phyloP scores from a whole-genome alignment of 1,140 invertebrate species.

The Aethina tumida region DNA sequence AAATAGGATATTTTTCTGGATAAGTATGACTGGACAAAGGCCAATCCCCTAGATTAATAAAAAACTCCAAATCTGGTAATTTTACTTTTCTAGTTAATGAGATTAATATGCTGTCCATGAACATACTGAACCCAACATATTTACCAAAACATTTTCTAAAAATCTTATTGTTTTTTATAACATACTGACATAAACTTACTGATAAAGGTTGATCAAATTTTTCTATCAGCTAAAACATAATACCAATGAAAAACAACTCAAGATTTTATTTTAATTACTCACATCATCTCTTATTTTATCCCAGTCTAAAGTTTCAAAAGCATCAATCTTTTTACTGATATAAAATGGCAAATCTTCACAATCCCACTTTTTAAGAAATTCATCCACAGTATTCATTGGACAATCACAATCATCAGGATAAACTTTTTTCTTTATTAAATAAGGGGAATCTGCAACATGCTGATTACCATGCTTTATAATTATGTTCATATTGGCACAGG shows the following conservation, averaged over 20 bases:
- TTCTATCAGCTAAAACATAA: slow-evolving; percentile 26
- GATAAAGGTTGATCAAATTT: slow-evolving; percentile 56
- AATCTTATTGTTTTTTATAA: slow-evolving; percentile 73
- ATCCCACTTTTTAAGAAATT: slow-evolving; percentile 58
- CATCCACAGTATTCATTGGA: slow-evolving; percentile 50
- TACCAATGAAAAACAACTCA: not conserved
- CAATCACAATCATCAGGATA: slow-evolving; percentile 82
- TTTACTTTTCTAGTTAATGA: slow-evolving; percentile 73
- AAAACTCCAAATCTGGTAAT: slow-evolving; percentile 83
- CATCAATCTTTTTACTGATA: slow-evolving; percentile 64
- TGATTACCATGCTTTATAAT: slow-evolving; percentile 55
- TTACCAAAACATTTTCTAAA: slow-evolving; percentile 86
- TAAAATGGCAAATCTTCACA: slow-evolving; percentile 59
- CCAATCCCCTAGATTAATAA: slow-evolving; percentile 94
- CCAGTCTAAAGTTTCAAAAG: slow-evolving; percentile 66
- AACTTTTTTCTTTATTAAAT: slow-evolving; percentile 52
- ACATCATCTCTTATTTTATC: slow-evolving; percentile 52
- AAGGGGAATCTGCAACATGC: slow-evolving; percentile 58
- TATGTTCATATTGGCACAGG: slow-evolving; percentile 62
- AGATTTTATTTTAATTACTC: slow-evolving; percentile 7
- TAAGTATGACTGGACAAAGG: slow-evolving; percentile 54
- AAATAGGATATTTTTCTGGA: slow-evolving; percentile 63
- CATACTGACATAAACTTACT: slow-evolving; percentile 85
- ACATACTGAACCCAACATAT: slow-evolving; percentile 94
- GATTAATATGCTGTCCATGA: slow-evolving; percentile 80